Percentiles rank a stretch among this genome's conserved stretches.
phyloP scores from a whole-genome alignment of 2,797 vertebrate species.

The Notamacropus eugenii region DNA sequence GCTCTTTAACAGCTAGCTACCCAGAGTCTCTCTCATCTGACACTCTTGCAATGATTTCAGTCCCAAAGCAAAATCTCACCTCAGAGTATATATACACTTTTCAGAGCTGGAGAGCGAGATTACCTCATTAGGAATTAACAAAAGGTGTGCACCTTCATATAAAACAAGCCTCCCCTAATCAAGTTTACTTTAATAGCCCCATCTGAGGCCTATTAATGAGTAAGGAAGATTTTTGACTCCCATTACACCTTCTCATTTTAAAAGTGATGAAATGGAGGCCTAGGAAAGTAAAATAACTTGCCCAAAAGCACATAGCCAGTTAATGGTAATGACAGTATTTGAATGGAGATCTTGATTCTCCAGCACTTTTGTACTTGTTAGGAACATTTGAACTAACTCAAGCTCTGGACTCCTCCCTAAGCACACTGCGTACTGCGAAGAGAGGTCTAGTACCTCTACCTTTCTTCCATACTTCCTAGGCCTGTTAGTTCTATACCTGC shows the following conservation, averaged over 20 bases:
- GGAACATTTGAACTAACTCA: background rate
- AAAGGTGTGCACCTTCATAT: too few species aligned
- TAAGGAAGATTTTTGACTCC: too few species aligned
- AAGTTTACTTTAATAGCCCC: too few species aligned
- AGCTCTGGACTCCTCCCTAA: background rate
- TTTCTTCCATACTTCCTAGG: background rate
- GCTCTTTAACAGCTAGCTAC: too few species aligned
- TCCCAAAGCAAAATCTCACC: too few species aligned
- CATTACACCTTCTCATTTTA: background rate
- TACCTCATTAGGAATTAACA: too few species aligned
- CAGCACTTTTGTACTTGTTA: background rate
- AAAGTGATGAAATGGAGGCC: background rate
- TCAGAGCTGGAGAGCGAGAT: too few species aligned
- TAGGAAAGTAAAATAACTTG: background rate
- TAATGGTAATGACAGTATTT: background rate
- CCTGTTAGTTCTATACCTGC: background rate
- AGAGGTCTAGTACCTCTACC: constrained; percentile 2
- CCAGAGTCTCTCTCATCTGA: too few species aligned
- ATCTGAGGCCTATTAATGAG: too few species aligned
- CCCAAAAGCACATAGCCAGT: background rate
- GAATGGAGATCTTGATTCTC: background rate
- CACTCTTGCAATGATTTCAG: too few species aligned
- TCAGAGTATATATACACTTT: too few species aligned
- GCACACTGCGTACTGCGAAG: background rate
- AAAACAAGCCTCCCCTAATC: too few species aligned